Conservation (phyloP, 2,113 vertebrate genomes). For the Cyprinodon tularosa region DNA sequence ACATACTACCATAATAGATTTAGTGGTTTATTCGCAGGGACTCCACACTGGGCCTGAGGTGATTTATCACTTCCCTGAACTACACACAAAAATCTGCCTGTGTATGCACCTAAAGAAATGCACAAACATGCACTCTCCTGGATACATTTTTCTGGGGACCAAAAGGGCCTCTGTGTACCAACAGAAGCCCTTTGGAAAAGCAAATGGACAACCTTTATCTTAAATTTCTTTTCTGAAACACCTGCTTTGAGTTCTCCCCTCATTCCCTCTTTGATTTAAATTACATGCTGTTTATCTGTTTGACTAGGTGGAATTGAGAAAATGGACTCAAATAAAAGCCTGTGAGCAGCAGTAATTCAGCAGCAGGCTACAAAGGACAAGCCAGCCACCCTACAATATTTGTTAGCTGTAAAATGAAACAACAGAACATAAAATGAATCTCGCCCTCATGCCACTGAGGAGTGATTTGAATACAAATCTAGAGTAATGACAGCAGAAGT, state of each 20-base stretch:
- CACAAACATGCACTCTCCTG: constrained; percentile 8
- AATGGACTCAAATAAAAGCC: constrained; percentile 50
- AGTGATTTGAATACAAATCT: constrained; percentile 55
- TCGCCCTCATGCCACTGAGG: constrained; percentile 21
- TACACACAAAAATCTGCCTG: neutral
- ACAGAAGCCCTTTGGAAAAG: neutral
- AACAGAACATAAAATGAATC: constrained; percentile 48
- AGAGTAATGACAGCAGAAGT: constrained; percentile 21
- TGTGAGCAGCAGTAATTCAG: constrained; percentile 32
- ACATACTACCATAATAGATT: constrained; percentile 19
- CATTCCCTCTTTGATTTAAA: constrained; percentile 27
- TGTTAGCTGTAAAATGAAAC: constrained; percentile 45
- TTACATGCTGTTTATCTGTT: constrained; percentile 37
- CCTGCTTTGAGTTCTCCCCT: constrained; percentile 15
- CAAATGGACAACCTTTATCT: constrained; percentile 21
- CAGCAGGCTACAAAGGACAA: neutral
- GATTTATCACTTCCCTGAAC: constrained; percentile 38
- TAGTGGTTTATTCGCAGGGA: constrained; percentile 15
- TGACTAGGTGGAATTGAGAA: constrained; percentile 34
- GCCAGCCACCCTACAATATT: constrained; percentile 2
- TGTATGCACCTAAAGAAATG: constrained; percentile 8
- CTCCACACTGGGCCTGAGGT: constrained; percentile 30
- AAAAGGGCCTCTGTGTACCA: neutral
- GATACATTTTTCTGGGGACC: constrained; percentile 1
- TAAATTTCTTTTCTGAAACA: constrained; percentile 22